Percentiles rank a stretch among this genome's conserved stretches.
Evolutionary conservation across 2,797 vertebrate species (phyloP).

Genomic region (Limnodromus scolopaceus): DNA sequence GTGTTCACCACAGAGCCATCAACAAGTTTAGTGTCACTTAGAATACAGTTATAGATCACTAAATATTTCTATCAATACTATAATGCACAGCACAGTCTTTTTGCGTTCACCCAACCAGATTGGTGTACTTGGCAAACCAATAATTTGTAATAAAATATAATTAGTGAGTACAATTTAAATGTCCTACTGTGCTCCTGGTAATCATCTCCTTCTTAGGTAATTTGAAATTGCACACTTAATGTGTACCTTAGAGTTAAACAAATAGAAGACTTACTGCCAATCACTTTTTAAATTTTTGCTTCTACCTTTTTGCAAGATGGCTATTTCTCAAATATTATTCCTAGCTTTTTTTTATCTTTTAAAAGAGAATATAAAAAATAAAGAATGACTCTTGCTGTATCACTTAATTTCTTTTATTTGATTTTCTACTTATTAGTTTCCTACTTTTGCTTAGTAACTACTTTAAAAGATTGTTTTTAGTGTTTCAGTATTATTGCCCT

Average conservation of each 20-base stretch:
- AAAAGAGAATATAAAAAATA: neutral
- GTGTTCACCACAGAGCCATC: conserved; percentile 10
- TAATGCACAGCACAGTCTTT: neutral
- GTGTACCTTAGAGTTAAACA: neutral
- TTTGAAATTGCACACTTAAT: neutral
- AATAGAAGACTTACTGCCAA: neutral
- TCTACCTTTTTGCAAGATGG: neutral
- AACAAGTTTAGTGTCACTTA: neutral
- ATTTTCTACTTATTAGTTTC: neutral
- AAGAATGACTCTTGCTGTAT: neutral
- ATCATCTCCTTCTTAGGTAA: neutral
- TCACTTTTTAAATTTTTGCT: neutral
- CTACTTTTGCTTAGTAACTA: neutral
- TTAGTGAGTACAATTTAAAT: neutral
- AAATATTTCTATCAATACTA: neutral
- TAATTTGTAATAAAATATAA: conserved; percentile 5
- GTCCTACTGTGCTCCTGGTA: neutral
- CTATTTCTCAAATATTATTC: neutral
- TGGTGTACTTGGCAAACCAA: neutral
- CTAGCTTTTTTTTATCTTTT: neutral
- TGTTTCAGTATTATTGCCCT: neutral
- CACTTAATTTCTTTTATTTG: neutral
- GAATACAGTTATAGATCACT: neutral
- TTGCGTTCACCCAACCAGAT: neutral
- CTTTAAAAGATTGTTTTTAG: neutral